A percentile compares a stretch with the other conserved stretches of the same genome.
These are phyloP conservation scores for Pteromalus puparum DNA, from an alignment of 1,140 invertebrate genomes.

Conservation along the genomic window DNA sequence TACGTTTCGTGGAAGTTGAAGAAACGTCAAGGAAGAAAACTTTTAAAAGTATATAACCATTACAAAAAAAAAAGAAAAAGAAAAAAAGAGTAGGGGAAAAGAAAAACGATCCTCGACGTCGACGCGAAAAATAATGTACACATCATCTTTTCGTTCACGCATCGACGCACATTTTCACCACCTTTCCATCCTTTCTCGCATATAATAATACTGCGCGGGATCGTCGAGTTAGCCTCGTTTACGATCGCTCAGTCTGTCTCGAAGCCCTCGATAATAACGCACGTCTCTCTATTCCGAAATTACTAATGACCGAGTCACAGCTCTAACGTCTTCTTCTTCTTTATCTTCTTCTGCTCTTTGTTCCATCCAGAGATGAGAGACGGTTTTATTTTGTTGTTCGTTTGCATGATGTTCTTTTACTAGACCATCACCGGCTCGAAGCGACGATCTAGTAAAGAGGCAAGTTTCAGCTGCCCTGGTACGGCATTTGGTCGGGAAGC, in stretches of 20 bases:
- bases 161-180: conserved; percentile 51
- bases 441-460: conserved; percentile 71
- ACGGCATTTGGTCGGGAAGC: conserved; percentile 74
- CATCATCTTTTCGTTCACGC: conserved; percentile 55
- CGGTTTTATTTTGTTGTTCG: conserved; percentile 2
- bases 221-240: conserved; percentile 40
- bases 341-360: neutral
- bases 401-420: conserved; percentile 40
- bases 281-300: neutral
- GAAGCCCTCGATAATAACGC: conserved; percentile 7
- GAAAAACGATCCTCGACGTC: conserved; percentile 25
- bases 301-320: conserved; percentile 8
- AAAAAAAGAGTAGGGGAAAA: conserved; percentile 3
- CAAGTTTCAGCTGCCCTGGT: conserved; percentile 76
- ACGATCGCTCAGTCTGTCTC: conserved; percentile 48
- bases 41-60: conserved; percentile 4
- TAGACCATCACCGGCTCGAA: conserved; percentile 37
- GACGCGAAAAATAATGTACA: conserved; percentile 55
- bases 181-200: conserved; percentile 55
- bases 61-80: conserved; percentile 7
- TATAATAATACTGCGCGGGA: conserved; percentile 71
- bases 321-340: neutral
- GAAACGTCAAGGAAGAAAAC: conserved; percentile 10
- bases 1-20: conserved; percentile 15
- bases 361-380: neutral